Percentiles rank a stretch among this genome's conserved stretches.
Evolutionary conservation across 2,113 vertebrate species (phyloP).

Genomic region (Noturus placidus): DNA sequence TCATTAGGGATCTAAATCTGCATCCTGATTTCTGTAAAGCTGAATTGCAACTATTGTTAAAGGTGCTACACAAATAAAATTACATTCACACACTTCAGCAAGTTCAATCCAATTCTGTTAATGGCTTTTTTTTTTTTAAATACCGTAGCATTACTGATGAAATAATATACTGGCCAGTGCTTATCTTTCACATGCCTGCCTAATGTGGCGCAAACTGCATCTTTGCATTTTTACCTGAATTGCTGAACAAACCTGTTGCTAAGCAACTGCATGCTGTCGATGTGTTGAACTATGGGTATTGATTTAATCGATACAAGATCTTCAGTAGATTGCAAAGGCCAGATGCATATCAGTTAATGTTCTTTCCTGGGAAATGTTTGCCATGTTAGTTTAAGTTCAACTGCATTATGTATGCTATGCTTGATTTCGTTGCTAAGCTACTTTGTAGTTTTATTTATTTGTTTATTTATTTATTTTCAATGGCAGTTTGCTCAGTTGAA

Average conservation of each 20-base stretch:
- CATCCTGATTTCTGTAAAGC: not conserved
- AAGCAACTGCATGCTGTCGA: slow-evolving; percentile 38
- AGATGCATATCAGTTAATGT: slow-evolving; percentile 3
- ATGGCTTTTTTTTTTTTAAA: not conserved
- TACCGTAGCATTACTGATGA: not conserved
- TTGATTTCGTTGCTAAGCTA: slow-evolving; percentile 19
- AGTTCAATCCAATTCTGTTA: not conserved
- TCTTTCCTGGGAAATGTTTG: slow-evolving; percentile 7
- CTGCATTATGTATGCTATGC: not conserved
- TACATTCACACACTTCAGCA: not conserved
- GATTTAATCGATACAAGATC: slow-evolving; percentile 22
- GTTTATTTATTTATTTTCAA: too few relatives aligned
- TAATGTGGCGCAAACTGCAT: not conserved
- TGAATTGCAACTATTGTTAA: not conserved
- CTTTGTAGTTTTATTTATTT: not conserved
- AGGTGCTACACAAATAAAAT: not conserved
- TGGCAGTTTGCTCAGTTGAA: not conserved
- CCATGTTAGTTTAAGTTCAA: not conserved
- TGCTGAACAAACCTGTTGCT: slow-evolving; percentile 48
- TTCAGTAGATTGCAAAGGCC: not conserved
- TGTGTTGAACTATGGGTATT: slow-evolving; percentile 10
- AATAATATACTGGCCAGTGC: not conserved
- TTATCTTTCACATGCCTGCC: not conserved
- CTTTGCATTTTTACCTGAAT: slow-evolving; percentile 17
- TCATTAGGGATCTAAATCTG: not conserved